Percentiles rank a stretch among this genome's conserved stretches.
Conservation (phyloP, 2,888 invertebrate species). For the Plagodis pulveraria region DNA sequence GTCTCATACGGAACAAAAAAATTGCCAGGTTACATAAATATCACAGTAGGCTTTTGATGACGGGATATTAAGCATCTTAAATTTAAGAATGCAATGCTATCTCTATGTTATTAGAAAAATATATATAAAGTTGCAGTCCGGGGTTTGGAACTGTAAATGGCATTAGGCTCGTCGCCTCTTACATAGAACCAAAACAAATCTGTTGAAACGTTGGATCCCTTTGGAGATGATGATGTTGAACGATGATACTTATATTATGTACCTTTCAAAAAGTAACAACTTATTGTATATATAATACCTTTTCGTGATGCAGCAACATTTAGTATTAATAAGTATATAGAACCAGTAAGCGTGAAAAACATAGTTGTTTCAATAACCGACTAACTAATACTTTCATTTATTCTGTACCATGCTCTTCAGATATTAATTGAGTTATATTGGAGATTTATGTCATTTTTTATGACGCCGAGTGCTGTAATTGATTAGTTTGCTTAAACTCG, state of each 20-base stretch:
- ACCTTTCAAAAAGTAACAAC: background rate
- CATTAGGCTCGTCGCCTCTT: too few relatives aligned
- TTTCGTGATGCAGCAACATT: constrained; percentile 1
- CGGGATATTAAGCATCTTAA: too few relatives aligned
- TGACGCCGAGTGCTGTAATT: too few relatives aligned
- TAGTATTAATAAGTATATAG: background rate
- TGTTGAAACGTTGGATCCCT: background rate
- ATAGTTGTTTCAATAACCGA: constrained; percentile 1
- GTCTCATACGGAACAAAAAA: too few relatives aligned
- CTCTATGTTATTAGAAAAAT: too few relatives aligned
- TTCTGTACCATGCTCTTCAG: background rate
- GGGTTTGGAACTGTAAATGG: too few relatives aligned
- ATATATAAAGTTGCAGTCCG: too few relatives aligned
- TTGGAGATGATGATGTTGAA: background rate
- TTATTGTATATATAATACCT: background rate
- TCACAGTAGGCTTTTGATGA: too few relatives aligned
- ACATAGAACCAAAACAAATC: background rate
- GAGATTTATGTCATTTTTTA: constrained; percentile 5
- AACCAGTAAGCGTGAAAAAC: constrained; percentile 3
- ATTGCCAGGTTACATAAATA: too few relatives aligned
- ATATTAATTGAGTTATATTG: constrained; percentile 2
- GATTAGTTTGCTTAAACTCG: too few relatives aligned
- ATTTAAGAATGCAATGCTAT: too few relatives aligned
- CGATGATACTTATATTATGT: too few relatives aligned
- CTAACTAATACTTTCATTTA: background rate